Conservation (phyloP, 1,140 invertebrate genomes). For the Holotrichia oblita region DNA sequence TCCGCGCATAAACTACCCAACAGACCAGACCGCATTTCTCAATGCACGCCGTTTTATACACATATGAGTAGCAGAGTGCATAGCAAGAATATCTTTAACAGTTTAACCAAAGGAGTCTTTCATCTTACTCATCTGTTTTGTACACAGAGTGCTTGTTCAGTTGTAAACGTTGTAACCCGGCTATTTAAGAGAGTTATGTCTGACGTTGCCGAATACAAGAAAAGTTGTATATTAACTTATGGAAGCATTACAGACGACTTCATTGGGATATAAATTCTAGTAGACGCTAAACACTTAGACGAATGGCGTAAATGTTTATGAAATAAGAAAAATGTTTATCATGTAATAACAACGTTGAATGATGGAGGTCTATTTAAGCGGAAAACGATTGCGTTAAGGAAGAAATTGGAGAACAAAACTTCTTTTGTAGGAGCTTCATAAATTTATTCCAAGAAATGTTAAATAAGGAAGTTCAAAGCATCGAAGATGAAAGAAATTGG, state of each 20-base stretch:
- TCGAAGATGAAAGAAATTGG: no score
- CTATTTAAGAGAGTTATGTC: not conserved
- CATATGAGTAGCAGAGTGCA: not conserved
- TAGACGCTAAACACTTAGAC: constrained; percentile 16
- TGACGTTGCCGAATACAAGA: constrained; percentile 12
- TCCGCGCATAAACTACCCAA: constrained; percentile 9
- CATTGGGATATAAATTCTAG: constrained; percentile 16
- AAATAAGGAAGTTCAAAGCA: no score
- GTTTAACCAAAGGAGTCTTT: constrained; percentile 16
- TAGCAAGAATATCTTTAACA: constrained; percentile 8
- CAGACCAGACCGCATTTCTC: not conserved
- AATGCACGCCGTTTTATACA: not conserved
- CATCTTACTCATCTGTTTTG: constrained; percentile 16
- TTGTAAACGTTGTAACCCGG: constrained; percentile 7
- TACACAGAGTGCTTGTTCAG: constrained; percentile 15
- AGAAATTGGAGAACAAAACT: not conserved
- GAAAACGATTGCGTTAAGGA: not conserved
- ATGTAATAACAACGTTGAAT: constrained; percentile 16
- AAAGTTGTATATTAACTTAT: constrained; percentile 16
- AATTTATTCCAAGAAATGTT: no score
- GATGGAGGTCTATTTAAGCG: not conserved
- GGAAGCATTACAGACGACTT: constrained; percentile 14
- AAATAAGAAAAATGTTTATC: constrained; percentile 14
- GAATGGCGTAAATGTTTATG: constrained; percentile 9
- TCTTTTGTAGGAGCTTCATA: not conserved